phyloP scores from a whole-genome alignment of 2,797 vertebrate genomes.

The Nasua narica region DNA sequence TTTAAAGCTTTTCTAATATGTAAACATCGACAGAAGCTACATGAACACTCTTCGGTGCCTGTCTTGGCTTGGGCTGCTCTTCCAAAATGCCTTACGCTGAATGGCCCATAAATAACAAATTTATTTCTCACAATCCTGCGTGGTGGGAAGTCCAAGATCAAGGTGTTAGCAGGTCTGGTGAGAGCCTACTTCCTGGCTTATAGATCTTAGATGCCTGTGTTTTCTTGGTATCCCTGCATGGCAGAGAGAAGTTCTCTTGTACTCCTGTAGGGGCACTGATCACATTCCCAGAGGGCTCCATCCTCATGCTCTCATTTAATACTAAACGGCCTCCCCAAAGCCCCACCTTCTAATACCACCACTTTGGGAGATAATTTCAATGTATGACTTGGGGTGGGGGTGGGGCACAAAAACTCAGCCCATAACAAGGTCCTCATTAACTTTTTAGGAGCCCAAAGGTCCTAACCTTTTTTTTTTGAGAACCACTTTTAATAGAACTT shows the following conservation, averaged over 20 bases:
- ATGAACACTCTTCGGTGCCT: background rate
- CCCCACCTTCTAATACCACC: background rate
- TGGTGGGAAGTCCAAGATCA: background rate
- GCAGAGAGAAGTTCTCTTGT: background rate
- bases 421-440: background rate
- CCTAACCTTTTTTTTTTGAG: background rate
- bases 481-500: background rate
- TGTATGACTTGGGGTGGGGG: background rate
- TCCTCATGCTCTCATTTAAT: background rate
- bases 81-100: background rate
- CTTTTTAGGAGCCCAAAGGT: background rate
- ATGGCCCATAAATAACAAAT: background rate
- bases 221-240: background rate
- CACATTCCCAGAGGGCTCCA: background rate
- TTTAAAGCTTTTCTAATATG: background rate
- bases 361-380: background rate
- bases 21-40: background rate
- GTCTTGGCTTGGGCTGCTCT: background rate
- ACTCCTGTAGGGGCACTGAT: background rate
- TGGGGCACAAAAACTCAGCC: background rate
- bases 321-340: background rate
- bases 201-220: background rate
- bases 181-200: background rate
- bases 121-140: background rate
- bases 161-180: background rate